Evolutionary conservation across 2,113 vertebrate genomes (phyloP), one percentile per base, ranked within the genome.

Genomic region (Scomber japonicus): DNA sequence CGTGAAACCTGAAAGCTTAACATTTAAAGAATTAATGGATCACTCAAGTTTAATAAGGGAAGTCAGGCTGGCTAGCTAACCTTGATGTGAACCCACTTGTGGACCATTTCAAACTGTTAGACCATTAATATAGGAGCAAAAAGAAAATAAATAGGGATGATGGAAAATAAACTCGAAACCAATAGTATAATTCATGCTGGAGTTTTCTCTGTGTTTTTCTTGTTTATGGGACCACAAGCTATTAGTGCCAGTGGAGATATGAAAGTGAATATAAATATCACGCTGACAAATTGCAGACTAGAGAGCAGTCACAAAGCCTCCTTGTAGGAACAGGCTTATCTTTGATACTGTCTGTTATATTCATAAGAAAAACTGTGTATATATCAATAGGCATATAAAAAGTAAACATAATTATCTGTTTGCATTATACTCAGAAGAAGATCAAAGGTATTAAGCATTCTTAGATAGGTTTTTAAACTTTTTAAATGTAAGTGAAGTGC

Each of bases 381-480:
- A 66, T 77, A 90, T 91, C 88, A 92, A 93, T 83, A 81, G 84
- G 56, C 45, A 79, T 78, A 83, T 56, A 82, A 75, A 87, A 82
- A 88, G 87, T 75, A 81, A 87, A 89, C 85, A 90, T 87, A 89
- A 91, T 90, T 91, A 91, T 89, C 89, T 75, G 24, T 89, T 92
- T 92, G 86, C 88, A 91, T 91, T 86, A 85, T 51, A 15, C 82
- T 85, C 82, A 88, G 74, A 81, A 48, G 71, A 57, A 49, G 82
- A 91, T 92, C 82, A 94, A 91, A 93, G 64, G 78, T 82, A 75
- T 89, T 86, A 75, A 86, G 61, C 84, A 86, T 74, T 75, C 61
- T 88, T 30, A 68, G 87, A 91, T 87, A 68, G 55, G 30, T 82
- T 85, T 88, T 92, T 85, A 82, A 88, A 91, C 86, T 87, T 91